These are phyloP conservation scores for Cebus imitator DNA, from an alignment of 2,113 vertebrate species.

Conservation along the genomic window DNA sequence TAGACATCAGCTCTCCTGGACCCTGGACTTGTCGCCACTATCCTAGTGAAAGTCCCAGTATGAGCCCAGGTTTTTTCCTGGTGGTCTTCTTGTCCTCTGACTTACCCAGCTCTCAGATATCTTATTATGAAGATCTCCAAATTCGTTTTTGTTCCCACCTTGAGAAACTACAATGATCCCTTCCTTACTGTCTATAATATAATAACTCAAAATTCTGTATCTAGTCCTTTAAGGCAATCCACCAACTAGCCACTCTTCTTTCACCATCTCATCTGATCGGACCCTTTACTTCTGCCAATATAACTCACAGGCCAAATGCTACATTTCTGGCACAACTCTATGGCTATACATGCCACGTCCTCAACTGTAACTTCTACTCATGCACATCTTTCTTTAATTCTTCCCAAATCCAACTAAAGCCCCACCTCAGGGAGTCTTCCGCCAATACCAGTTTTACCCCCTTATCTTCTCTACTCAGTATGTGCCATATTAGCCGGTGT, in stretches of 20 bases:
- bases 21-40: neutral
- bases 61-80: neutral
- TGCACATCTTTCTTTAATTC: neutral
- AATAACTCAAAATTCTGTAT: neutral
- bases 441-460: accelerated
- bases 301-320: neutral
- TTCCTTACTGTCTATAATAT: neutral
- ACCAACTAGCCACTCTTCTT: accelerated
- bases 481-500: accelerated
- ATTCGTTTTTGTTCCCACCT: neutral
- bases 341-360: accelerated
- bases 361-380: neutral
- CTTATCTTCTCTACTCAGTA: neutral
- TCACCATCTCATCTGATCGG: accelerated
- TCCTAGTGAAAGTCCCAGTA: neutral
- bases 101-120: neutral
- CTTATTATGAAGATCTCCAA: neutral
- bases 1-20: neutral
- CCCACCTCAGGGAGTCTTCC: neutral
- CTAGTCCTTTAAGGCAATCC: accelerated
- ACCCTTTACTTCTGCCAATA: neutral
- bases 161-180: neutral
- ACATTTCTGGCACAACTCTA: neutral
- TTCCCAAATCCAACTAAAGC: neutral
- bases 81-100: neutral